Evolutionary conservation across 2,888 invertebrate genomes (phyloP).

Genomic region (Pantelozetes paolii): DNA sequence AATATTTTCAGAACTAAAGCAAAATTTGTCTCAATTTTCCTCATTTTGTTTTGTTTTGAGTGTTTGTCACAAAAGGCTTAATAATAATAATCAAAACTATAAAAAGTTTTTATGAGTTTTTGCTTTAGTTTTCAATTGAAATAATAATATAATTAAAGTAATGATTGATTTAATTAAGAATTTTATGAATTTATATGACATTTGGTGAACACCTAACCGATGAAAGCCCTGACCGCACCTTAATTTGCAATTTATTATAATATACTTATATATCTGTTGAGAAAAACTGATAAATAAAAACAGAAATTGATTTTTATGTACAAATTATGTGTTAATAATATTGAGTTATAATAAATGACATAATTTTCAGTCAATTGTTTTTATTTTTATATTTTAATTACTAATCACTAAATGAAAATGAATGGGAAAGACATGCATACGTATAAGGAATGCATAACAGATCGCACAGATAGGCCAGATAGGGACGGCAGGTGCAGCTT

Average conservation of each 20-base stretch:
- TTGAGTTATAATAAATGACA: not conserved
- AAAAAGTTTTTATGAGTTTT: not conserved
- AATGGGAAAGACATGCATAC: constrained; percentile 1
- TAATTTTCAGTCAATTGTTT: constrained; percentile 15
- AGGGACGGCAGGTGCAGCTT: constrained; percentile 18
- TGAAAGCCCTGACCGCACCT: constrained; percentile 31
- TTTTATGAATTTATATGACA: constrained; percentile 5
- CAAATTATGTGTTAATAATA: not conserved
- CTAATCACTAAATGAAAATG: not conserved
- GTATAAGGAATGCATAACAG: not conserved
- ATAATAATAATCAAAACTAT: not conserved
- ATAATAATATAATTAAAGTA: not conserved
- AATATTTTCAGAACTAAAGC: no score
- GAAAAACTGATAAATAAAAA: not conserved
- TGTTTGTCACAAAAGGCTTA: not conserved
- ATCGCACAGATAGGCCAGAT: not conserved
- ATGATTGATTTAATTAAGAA: constrained; percentile 15
- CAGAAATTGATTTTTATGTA: not conserved
- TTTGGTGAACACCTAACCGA: constrained; percentile 16
- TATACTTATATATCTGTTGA: no score
- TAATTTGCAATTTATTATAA: not conserved
- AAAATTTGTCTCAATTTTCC: no score
- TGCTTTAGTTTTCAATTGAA: constrained; percentile 4
- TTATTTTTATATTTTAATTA: constrained; percentile 9
- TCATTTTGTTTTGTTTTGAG: not conserved